Evolutionary conservation across 2,888 invertebrate species (phyloP), one percentile per base, ranked within the genome.

Genomic region (Drosophila helvetica): DNA sequence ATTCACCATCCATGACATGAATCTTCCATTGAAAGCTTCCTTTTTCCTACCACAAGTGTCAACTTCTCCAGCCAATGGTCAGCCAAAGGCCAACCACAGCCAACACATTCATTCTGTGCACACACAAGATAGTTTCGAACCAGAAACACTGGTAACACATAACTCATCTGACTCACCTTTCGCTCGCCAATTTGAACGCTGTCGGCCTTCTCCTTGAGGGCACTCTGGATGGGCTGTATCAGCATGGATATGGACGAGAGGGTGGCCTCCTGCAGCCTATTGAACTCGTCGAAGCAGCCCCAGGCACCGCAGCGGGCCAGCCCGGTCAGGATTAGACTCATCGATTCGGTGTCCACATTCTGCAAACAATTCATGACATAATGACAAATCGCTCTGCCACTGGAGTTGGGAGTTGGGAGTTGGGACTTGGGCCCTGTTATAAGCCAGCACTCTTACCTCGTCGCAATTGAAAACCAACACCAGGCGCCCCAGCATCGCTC

Each of bases 241-340:
- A 98, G 96, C 94, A 98, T 98, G 7, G 99, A 97, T 33, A 99
- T 96, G 0, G 98, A 96, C 1, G 99, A 99, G 51, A 99, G 93
- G 0, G 99, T 99, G 48, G 96, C 96, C 90, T 98, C 97, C 84
- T 98, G 97, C 38, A 99, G 93, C 1, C 99, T 96, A 93, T 99
- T 99, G 93, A 99, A 99, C 93, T 99, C 99, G 92, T 99, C 99
- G 92, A 99, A 99, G 92, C 99, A 99, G 15, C 97, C 99, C 99
- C 99, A 99, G 10, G 99, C 98, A 10, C 98, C 98, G 88, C 97
- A 96, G 89, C 97, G 95, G 0, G 98, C 97, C 52, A 99, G 92
- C 0, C 99, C 99, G 33, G 97, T 96, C 64, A 99, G 94, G 82
- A 99, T 97, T 33, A 99, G 94, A 7, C 96, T 96, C 96, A 99